phyloP scores from a whole-genome alignment of 2,113 vertebrate genomes.

The Pitta sordida region DNA sequence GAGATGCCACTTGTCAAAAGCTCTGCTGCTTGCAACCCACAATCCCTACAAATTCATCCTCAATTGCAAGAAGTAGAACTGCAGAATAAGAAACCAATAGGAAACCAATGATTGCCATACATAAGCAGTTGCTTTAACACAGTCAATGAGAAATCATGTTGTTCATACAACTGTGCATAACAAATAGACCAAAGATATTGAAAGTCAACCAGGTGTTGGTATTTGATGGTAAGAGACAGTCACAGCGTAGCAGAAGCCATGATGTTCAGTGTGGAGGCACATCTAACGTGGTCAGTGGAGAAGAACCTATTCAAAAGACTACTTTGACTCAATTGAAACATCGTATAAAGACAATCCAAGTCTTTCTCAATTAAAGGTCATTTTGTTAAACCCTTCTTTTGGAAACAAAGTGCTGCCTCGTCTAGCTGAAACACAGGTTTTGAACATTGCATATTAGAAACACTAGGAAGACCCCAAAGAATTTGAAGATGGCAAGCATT shows the following conservation, averaged over 20 bases:
- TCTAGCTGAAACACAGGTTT: conserved; percentile 50
- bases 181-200: neutral
- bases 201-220: neutral
- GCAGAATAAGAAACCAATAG: neutral
- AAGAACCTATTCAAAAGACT: conserved; percentile 24
- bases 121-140: neutral
- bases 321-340: conserved; percentile 24
- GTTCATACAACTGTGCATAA: neutral
- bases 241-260: neutral
- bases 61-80: neutral
- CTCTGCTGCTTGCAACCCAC: neutral
- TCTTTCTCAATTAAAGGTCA: conserved; percentile 43
- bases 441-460: conserved; percentile 45
- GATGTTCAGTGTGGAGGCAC: conserved; percentile 26
- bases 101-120: neutral
- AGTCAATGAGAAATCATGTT: neutral
- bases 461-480: conserved; percentile 42
- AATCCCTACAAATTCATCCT: neutral
- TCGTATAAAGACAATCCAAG: conserved; percentile 2
- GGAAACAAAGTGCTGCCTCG: conserved; percentile 64
- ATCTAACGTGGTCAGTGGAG: neutral
- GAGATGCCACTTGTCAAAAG: neutral
- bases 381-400: conserved; percentile 59
- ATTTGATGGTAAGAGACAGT: neutral
- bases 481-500: conserved; percentile 57